Evolutionary conservation across 2,888 invertebrate genomes (phyloP).

Genomic region (Melolontha melolontha): DNA sequence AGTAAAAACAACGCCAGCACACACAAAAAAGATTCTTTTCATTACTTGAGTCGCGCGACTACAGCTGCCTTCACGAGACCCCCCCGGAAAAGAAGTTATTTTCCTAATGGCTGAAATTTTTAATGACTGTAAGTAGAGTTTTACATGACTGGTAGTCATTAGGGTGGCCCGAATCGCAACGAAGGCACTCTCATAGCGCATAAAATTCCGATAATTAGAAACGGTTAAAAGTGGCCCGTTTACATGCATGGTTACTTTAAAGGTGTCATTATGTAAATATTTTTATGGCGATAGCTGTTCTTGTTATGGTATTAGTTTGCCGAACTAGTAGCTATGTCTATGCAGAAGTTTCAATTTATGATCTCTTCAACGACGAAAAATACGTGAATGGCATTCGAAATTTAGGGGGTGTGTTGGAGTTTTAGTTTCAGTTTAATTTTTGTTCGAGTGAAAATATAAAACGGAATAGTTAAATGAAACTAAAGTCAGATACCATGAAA

Average conservation of each 20-base stretch:
- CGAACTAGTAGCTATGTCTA: neutral
- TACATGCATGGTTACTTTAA: slow-evolving; percentile 37
- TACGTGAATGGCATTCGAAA: too few relatives aligned
- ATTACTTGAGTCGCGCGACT: slow-evolving; percentile 23
- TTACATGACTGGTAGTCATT: slow-evolving; percentile 40
- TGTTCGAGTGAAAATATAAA: too few relatives aligned
- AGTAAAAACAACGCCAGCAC: slow-evolving; percentile 18
- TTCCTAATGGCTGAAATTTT: slow-evolving; percentile 43
- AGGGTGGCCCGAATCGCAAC: slow-evolving; percentile 22
- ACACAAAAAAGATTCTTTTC: slow-evolving; percentile 29
- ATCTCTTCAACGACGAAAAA: too few relatives aligned
- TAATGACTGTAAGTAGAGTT: slow-evolving; percentile 42
- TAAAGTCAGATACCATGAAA: too few relatives aligned
- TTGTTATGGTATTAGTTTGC: slow-evolving; percentile 2
- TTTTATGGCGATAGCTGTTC: slow-evolving; percentile 4
- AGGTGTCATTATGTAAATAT: slow-evolving; percentile 39
- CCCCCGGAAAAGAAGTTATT: slow-evolving; percentile 41
- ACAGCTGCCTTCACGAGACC: neutral
- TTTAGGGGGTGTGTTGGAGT: too few relatives aligned
- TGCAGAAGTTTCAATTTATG: too few relatives aligned
- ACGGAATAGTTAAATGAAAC: too few relatives aligned
- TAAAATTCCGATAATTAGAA: slow-evolving; percentile 40
- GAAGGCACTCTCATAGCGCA: slow-evolving; percentile 30
- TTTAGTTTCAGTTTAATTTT: too few relatives aligned
- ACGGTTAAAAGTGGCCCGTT: slow-evolving; percentile 28